Evolutionary conservation across 2,113 vertebrate species (phyloP), one percentile per base, ranked within the genome.

Genomic region (Thamnaconus septentrionalis): DNA sequence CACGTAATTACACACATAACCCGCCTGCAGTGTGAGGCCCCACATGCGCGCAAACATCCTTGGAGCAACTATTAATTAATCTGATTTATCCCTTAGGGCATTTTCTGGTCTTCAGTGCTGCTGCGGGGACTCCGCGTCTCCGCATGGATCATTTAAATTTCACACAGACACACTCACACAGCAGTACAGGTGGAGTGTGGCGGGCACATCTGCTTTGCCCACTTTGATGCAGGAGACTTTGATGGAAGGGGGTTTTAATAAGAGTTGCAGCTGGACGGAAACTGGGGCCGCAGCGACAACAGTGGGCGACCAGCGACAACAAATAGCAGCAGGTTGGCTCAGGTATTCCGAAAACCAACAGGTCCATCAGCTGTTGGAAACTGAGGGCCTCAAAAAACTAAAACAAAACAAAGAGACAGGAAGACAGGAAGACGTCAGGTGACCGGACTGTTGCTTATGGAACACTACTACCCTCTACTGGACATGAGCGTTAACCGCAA

Each of bases 381-480:
- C 18, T 31, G 18, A 31, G 18, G 18, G 18, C 18, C 18, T 31
- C 18, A 31, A 31, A 31, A 31, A 31, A 31, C 18, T 31, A 31
- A 31, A 31, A 53, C 1, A 18, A 56, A 55, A 55, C 39, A 18
- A 43, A 72, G 12, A 44, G 41, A 57, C 8, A 45, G 39, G 55
- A 4, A 56, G 8, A 40, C 31, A 54, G 31, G 47, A 5, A 52
- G 46, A 18, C 8, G n/a, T 6, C 11, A 58, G 9, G 8, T 7
- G 43, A 53, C 11, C 39, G 1, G 45, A 18, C 4, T 4, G 53
- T 12, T 51, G 51, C 52, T 47, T 59, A 59, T 76, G 70, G 75
- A 59, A 60, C 62, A 73, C 75, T 80, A 85, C 81, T 71, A 53
- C 84, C 85, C 77, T 87, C 87, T 87, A 76, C 45, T 88, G 88